Evolutionary conservation across 1,140 invertebrate species (phyloP).

Genomic region (Lanistes nyassanus): DNA sequence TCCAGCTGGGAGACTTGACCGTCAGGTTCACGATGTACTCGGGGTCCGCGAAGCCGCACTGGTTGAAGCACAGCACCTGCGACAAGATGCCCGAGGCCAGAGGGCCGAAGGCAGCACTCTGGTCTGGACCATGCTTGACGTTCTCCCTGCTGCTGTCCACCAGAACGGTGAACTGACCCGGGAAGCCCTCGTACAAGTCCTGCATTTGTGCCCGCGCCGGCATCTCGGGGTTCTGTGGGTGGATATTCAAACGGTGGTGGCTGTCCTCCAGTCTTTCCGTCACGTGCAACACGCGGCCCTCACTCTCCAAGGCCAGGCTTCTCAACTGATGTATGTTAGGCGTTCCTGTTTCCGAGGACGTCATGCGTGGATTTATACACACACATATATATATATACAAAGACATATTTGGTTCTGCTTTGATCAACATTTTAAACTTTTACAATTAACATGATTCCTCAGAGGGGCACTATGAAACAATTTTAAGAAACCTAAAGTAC

Average conservation of each 20-base stretch:
- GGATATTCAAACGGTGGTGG: conserved; percentile 10
- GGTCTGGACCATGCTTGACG: too few relatives aligned
- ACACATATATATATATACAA: too few relatives aligned
- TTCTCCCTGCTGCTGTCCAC: too few relatives aligned
- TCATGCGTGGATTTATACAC: too few relatives aligned
- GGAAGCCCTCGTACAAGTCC: conserved; percentile 18
- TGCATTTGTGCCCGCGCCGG: background rate
- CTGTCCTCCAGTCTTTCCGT: conserved; percentile 12
- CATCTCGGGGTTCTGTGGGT: background rate
- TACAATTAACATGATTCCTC: too few relatives aligned
- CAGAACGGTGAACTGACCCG: background rate
- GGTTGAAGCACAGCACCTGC: conserved; percentile 6
- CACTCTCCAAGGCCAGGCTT: background rate
- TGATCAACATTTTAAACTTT: too few relatives aligned
- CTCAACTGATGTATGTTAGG: background rate
- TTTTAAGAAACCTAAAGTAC: too few relatives aligned
- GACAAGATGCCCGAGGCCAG: background rate
- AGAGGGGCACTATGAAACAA: too few relatives aligned
- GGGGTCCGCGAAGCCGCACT: conserved; percentile 34
- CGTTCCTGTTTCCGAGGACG: background rate
- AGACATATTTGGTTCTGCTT: too few relatives aligned
- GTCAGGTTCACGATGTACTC: conserved; percentile 36
- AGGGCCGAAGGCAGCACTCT: too few relatives aligned
- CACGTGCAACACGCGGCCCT: conserved; percentile 11
- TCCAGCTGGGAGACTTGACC: conserved; percentile 30